Evolutionary conservation across 2,113 vertebrate species (phyloP).

Genomic region (Tauraco erythrolophus): DNA sequence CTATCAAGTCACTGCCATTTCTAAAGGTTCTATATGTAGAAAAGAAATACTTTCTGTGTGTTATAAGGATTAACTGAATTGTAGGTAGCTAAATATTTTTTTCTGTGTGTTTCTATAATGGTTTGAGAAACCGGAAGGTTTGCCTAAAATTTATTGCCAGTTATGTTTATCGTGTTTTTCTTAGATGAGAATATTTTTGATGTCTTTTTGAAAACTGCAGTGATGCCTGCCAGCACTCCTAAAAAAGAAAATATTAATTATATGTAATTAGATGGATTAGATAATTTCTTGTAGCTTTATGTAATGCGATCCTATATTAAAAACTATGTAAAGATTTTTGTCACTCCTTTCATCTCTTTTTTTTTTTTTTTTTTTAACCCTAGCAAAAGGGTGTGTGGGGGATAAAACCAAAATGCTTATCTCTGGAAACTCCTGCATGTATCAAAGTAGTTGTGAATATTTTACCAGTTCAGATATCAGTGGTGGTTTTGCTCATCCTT

Average conservation of each 20-base stretch:
- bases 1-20: neutral
- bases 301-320: neutral
- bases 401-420: neutral
- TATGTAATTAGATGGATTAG: conserved; percentile 54
- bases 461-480: neutral
- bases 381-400: no score
- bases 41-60: neutral
- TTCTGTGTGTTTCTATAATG: neutral
- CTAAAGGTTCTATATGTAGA: neutral
- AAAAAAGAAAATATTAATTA: conserved; percentile 46
- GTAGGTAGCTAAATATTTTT: neutral
- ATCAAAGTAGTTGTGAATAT: neutral
- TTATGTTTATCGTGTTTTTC: neutral
- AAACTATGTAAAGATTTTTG: conserved; percentile 34
- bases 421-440: neutral
- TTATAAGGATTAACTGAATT: neutral
- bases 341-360: neutral
- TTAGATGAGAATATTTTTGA: conserved; percentile 33
- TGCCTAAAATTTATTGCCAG: neutral
- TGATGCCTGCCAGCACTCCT: conserved; percentile 17
- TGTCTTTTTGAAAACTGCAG: conserved; percentile 21
- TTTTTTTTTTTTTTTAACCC: no score
- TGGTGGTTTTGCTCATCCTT: neutral
- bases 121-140: neutral
- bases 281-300: conserved; percentile 51